A percentile compares a stretch with the other conserved stretches of the same genome.
Conservation (phyloP, 2,888 invertebrate genomes). For the Caenorhabditis sp. region DNA sequence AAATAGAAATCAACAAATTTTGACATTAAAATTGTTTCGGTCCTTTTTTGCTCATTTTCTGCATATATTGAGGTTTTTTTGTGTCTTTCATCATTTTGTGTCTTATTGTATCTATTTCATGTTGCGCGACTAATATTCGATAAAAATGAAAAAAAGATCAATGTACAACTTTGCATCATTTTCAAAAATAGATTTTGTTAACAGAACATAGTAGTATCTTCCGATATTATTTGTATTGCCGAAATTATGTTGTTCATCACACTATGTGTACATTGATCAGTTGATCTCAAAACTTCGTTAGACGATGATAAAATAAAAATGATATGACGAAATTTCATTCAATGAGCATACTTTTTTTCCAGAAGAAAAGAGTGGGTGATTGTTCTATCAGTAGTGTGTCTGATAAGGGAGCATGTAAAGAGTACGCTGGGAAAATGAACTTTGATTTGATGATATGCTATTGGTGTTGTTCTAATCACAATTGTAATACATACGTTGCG, state of each 20-base stretch:
- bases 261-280: background rate
- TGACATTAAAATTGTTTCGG: background rate
- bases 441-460: too few species aligned
- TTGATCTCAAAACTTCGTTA: background rate
- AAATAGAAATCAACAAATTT: slow-evolving; percentile 31
- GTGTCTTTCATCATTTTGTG: background rate
- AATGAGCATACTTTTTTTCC: background rate
- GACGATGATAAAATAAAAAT: background rate
- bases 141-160: background rate
- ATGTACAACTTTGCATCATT: slow-evolving; percentile 1
- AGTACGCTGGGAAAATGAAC: too few species aligned
- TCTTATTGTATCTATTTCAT: background rate
- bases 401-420: background rate
- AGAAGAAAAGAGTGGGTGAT: background rate
- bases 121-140: background rate
- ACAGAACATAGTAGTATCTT: background rate
- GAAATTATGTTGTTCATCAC: background rate
- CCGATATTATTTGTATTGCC: background rate
- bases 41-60: background rate
- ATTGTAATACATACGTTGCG: too few species aligned
- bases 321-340: background rate
- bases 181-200: background rate
- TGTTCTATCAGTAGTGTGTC: background rate
- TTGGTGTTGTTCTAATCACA: too few species aligned
- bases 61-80: background rate